These are phyloP conservation scores for Perdita meconis DNA, from an alignment of 2,888 invertebrate genomes.

Conservation along the genomic window DNA sequence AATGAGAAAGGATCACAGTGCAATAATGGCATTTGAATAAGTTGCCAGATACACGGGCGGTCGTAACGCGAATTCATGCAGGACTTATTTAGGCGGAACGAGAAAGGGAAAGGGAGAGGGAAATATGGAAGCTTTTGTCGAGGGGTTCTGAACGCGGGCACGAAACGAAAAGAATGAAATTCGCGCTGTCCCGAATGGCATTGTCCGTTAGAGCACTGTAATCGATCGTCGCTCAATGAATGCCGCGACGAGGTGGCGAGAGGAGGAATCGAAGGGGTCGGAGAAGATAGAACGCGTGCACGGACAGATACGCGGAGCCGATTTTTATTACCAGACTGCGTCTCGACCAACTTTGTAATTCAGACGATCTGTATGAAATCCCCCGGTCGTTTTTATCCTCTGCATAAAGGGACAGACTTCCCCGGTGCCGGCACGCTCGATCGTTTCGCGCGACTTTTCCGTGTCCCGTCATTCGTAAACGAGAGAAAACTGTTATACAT, in stretches of 20 bases:
- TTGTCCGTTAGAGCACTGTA: constrained; percentile 66
- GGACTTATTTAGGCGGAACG: constrained; percentile 49
- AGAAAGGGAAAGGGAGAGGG: constrained; percentile 31
- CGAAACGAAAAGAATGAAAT: constrained; percentile 68
- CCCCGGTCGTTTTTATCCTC: constrained; percentile 43
- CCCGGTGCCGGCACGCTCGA: constrained; percentile 19
- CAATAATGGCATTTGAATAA: constrained; percentile 59
- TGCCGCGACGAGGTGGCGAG: constrained; percentile 42
- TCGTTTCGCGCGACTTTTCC: constrained; percentile 47
- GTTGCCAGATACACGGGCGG: constrained; percentile 45
- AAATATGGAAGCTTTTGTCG: constrained; percentile 69
- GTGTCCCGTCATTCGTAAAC: constrained; percentile 15
- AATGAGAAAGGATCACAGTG: constrained; percentile 56
- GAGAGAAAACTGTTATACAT: not conserved
- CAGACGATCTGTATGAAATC: constrained; percentile 64
- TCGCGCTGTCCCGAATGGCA: constrained; percentile 65
- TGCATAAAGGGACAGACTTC: constrained; percentile 47
- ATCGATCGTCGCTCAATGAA: constrained; percentile 71
- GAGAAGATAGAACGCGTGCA: constrained; percentile 59
- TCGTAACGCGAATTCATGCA: constrained; percentile 60
- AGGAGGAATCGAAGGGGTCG: constrained; percentile 37
- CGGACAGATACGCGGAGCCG: constrained; percentile 67
- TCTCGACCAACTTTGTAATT: constrained; percentile 66
- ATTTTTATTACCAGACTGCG: constrained; percentile 70
- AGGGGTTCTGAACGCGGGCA: constrained; percentile 42